A percentile compares a stretch with the other conserved stretches of the same genome.
Conservation (phyloP, 1,140 invertebrate species). For the Myzus persicae region DNA sequence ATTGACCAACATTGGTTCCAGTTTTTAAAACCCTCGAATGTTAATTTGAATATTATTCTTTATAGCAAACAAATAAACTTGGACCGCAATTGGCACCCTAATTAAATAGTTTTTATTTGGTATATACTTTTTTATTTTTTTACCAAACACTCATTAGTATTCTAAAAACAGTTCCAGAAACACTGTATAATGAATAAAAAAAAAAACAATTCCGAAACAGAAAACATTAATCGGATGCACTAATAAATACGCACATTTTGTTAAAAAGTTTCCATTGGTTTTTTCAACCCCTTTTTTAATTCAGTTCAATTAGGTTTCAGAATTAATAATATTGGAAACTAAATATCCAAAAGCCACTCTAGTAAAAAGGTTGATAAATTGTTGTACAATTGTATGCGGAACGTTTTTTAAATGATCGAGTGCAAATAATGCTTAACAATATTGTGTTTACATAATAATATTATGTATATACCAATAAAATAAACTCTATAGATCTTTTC, state of each 20-base stretch:
- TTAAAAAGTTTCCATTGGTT: slow-evolving; percentile 35
- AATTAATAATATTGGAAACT: slow-evolving; percentile 51
- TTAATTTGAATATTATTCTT: slow-evolving; percentile 54
- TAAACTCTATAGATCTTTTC: background rate
- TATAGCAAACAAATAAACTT: slow-evolving; percentile 34
- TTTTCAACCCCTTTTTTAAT: slow-evolving; percentile 24
- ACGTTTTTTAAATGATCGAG: background rate
- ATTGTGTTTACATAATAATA: background rate
- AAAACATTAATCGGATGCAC: slow-evolving; percentile 57
- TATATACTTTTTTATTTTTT: slow-evolving; percentile 9
- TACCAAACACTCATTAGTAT: slow-evolving; percentile 41
- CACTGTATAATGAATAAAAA: slow-evolving; percentile 41
- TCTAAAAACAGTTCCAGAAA: slow-evolving; percentile 30
- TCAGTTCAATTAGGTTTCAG: slow-evolving; percentile 47
- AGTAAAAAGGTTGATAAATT: background rate
- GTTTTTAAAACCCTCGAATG: background rate
- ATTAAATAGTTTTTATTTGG: slow-evolving; percentile 50
- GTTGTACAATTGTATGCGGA: background rate
- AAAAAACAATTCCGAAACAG: slow-evolving; percentile 34
- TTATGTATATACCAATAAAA: background rate
- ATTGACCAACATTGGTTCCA: background rate
- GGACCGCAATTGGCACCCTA: slow-evolving; percentile 50
- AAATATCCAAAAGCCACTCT: background rate
- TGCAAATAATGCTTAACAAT: background rate
- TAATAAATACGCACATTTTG: slow-evolving; percentile 47